phyloP scores from a whole-genome alignment of 2,113 vertebrate genomes.

The Pterocles orientalis region DNA sequence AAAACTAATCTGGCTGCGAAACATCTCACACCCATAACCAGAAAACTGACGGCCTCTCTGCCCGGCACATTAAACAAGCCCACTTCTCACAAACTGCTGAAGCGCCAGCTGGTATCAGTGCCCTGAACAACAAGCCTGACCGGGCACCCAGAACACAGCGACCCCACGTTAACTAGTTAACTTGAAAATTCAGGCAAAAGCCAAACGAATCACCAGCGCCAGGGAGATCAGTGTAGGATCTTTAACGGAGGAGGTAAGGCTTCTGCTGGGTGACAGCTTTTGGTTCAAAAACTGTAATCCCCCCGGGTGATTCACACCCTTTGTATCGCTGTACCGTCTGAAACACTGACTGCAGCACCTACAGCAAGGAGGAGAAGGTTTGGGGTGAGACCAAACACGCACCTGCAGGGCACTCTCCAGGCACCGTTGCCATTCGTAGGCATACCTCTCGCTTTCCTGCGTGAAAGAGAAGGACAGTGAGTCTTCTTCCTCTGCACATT shows the following conservation, averaged over 20 bases:
- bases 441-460: constrained; percentile 96
- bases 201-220: neutral
- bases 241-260: neutral
- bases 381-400: neutral
- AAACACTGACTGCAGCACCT: too few relatives aligned
- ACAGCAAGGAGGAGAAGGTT: neutral
- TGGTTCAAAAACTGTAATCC: neutral
- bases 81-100: neutral
- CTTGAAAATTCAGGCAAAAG: neutral
- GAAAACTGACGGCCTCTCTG: accelerated
- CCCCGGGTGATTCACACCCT: neutral
- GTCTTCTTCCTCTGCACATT: neutral
- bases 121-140: neutral
- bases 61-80: neutral
- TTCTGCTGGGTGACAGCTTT: neutral
- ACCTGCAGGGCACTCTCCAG: constrained; percentile 93
- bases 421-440: constrained; percentile 96
- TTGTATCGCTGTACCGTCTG: neutral
- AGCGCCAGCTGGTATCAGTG: neutral
- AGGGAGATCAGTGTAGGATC: neutral
- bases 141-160: neutral
- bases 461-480: constrained; percentile 27
- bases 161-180: neutral
- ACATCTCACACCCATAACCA: neutral
- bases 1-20: neutral